phyloP scores from a whole-genome alignment of 2,113 vertebrate species.

The Chaenocephalus aceratus region DNA sequence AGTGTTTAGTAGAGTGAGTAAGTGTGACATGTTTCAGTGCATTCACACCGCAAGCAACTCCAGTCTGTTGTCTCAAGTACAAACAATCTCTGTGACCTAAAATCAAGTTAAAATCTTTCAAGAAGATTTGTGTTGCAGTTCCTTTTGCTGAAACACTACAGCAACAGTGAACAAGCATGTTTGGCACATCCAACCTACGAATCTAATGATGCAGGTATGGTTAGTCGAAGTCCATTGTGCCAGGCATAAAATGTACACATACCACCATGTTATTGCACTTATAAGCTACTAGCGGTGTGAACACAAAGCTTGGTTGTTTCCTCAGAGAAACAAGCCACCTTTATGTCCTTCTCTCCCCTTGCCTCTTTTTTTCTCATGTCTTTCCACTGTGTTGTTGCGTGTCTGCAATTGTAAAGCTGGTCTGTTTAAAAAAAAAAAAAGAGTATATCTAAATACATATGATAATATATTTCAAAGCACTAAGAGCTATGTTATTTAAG shows the following conservation, averaged over 20 bases:
- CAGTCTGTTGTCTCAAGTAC: background rate
- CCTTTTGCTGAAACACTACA: background rate
- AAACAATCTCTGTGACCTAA: background rate
- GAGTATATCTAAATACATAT: slow-evolving; percentile 80
- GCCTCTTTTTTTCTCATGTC: slow-evolving; percentile 53
- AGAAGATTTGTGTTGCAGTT: background rate
- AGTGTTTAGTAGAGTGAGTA: background rate
- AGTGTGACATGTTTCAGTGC: slow-evolving; percentile 31
- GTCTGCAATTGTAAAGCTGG: slow-evolving; percentile 77
- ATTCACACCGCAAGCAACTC: slow-evolving; percentile 25
- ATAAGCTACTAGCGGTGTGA: slow-evolving; percentile 47
- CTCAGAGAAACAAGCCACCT: slow-evolving; percentile 28
- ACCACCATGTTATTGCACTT: too few relatives aligned
- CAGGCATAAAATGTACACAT: too few relatives aligned
- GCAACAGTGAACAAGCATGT: background rate
- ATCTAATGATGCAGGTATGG: too few relatives aligned
- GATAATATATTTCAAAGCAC: slow-evolving; percentile 78
- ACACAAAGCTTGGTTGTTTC: slow-evolving; percentile 22
- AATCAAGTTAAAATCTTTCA: background rate
- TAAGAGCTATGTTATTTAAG: slow-evolving; percentile 79
- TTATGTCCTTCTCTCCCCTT: slow-evolving; percentile 31
- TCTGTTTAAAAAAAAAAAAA: slow-evolving; percentile 65
- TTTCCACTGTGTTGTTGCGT: slow-evolving; percentile 74
- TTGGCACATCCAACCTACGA: too few relatives aligned
- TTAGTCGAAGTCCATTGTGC: too few relatives aligned